Evolutionary conservation across 2,888 invertebrate genomes (phyloP).

Genomic region (Nycteola revayana): DNA sequence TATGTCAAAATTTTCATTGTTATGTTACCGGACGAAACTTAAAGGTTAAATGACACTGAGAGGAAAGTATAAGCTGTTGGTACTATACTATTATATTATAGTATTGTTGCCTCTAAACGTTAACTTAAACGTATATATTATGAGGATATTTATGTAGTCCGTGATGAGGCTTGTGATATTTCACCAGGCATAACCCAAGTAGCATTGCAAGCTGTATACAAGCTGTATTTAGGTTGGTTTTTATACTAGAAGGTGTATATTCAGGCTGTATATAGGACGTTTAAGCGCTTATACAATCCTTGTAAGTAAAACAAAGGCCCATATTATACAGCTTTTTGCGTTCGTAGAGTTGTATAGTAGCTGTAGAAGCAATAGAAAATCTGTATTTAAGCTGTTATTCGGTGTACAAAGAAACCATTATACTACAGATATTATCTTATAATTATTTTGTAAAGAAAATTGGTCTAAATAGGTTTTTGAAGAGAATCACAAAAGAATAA

Average conservation of each 20-base stretch:
- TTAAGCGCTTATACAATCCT: constrained; percentile 2
- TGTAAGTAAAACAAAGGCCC: constrained; percentile 1
- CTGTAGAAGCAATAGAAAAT: constrained; percentile 2
- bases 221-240: constrained; percentile 1
- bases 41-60: too few relatives aligned
- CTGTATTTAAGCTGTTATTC: constrained; percentile 1
- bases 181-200: neutral
- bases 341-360: constrained; percentile 2
- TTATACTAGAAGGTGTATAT: constrained; percentile 3
- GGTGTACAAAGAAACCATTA: constrained; percentile 1
- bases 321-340: constrained; percentile 3
- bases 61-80: too few relatives aligned
- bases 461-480: constrained; percentile 1
- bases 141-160: too few relatives aligned
- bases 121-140: too few relatives aligned
- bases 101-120: too few relatives aligned
- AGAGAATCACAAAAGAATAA: constrained; percentile 2
- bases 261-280: neutral
- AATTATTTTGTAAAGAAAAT: neutral
- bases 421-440: constrained; percentile 2
- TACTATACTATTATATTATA: too few relatives aligned
- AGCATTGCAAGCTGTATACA: constrained; percentile 3
- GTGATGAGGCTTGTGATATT: too few relatives aligned
- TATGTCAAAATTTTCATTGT: too few relatives aligned
- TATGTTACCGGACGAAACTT: too few relatives aligned